Conservation (phyloP, 2,888 invertebrate species). For the Digitonthophagus gazella region DNA sequence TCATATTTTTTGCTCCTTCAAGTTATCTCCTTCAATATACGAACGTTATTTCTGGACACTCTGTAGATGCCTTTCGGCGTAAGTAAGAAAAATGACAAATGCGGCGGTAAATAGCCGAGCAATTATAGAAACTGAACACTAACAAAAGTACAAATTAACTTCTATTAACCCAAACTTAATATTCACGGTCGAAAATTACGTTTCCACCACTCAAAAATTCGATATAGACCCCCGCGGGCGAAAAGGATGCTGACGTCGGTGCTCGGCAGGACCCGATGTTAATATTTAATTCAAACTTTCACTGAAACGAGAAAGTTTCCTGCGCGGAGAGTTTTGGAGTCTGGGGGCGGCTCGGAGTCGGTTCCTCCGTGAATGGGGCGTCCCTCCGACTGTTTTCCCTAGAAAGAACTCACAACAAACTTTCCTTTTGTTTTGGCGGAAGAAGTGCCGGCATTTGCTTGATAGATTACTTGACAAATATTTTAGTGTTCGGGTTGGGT, state of each 20-base stretch:
- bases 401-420: constrained; percentile 30
- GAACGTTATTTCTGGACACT: no score
- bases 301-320: constrained; percentile 26
- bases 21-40: no score
- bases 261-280: constrained; percentile 24
- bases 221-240: not conserved
- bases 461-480: constrained; percentile 47
- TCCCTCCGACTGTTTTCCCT: constrained; percentile 26
- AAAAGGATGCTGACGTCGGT: not conserved
- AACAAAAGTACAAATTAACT: not conserved
- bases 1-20: no score
- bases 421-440: constrained; percentile 35
- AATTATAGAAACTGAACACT: no score
- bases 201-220: not conserved
- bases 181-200: not conserved
- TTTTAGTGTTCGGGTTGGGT: constrained; percentile 44
- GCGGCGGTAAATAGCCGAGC: no score
- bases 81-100: no score
- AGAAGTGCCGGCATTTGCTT: constrained; percentile 36
- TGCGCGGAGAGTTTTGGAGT: constrained; percentile 20
- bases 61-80: no score
- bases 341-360: constrained; percentile 12
- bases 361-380: not conserved
- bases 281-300: constrained; percentile 30
- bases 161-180: not conserved